Base-by-base conservation (phyloP, 1,140 invertebrate genomes). In the Drosophila miranda region DNA sequence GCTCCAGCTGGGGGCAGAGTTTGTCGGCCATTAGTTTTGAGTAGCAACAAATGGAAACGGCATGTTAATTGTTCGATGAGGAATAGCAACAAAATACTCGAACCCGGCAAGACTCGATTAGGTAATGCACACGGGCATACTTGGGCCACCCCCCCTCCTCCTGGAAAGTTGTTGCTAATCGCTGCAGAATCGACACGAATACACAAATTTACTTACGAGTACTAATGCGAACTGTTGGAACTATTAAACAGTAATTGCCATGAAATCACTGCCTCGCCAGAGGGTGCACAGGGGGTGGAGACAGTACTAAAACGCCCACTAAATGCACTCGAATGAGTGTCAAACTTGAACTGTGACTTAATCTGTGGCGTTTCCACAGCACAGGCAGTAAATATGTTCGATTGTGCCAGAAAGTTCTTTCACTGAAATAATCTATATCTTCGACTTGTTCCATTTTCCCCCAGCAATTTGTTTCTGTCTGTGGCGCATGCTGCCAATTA, bases 111-210 rank as follows among this genome's bases (percentile, higher is more conserved):
- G 75, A 76, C 57, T 69, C 78, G 52, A 87, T 87, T 87, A 87
- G 78, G 82, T 72, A 86, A 82, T 87, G 82, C 75, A 87, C 51
- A 71, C 21, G 21, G 48, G 61, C 59, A 2, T 0, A 26, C 26
- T 26, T 28, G 28, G 28, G 3, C 23, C 23, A 23, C 4, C 23
- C 23, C 23, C 23, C 3, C 5, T 23, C 23, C 63, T 50, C 73
- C 48, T 49, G 49, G 74, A 70, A 87, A 86, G 82, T 87, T 87
- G 82, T 78, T 81, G 82, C 77, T 86, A 87, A 86, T 86, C 82
- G 82, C 60, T 62, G 64, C 69, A 78, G 77, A 81, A 86, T 86
- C 76, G 72, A 76, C 80, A 83, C 81, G 72, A 76, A 70, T 57
- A 50, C 46, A 62, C 61, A 55, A 45, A 34, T n/a, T 60, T 46